Evolutionary conservation across 2,797 vertebrate species (phyloP).

Genomic region (Anguilla obscura): DNA sequence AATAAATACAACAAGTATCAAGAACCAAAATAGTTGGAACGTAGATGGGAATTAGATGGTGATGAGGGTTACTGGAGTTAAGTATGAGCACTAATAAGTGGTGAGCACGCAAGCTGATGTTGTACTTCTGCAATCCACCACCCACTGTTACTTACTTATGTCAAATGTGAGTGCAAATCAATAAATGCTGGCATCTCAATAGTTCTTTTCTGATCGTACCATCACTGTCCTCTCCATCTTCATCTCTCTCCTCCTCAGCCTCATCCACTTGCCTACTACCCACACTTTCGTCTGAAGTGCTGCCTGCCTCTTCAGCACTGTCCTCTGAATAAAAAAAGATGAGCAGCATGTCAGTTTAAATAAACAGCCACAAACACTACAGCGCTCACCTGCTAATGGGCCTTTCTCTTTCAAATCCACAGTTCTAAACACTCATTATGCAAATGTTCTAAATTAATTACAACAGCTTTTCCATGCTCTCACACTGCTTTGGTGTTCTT

Average conservation of each 20-base stretch:
- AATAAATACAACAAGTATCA: too few species aligned
- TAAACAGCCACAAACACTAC: background rate
- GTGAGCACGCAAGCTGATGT: background rate
- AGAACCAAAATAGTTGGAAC: too few species aligned
- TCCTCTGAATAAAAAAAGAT: slow-evolving; percentile 54
- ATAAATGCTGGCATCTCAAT: background rate
- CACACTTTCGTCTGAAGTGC: slow-evolving; percentile 73
- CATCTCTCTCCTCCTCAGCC: slow-evolving; percentile 66
- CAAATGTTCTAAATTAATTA: background rate
- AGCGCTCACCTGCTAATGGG: background rate
- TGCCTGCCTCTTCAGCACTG: slow-evolving; percentile 71
- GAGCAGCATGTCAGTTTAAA: background rate
- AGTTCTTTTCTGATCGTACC: slow-evolving; percentile 48
- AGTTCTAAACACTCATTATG: background rate
- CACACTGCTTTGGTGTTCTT: background rate
- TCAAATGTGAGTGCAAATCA: background rate
- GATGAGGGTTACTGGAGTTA: background rate
- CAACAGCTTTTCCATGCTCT: background rate
- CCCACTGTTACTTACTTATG: background rate
- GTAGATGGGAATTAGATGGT: too few species aligned
- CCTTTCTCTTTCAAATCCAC: background rate
- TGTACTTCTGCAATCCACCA: background rate
- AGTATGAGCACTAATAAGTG: background rate
- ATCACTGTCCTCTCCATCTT: slow-evolving; percentile 70
- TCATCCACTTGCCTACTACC: slow-evolving; percentile 69